These are phyloP conservation scores for Microplitis manilae DNA, from an alignment of 2,888 invertebrate genomes.

Conservation along the genomic window DNA sequence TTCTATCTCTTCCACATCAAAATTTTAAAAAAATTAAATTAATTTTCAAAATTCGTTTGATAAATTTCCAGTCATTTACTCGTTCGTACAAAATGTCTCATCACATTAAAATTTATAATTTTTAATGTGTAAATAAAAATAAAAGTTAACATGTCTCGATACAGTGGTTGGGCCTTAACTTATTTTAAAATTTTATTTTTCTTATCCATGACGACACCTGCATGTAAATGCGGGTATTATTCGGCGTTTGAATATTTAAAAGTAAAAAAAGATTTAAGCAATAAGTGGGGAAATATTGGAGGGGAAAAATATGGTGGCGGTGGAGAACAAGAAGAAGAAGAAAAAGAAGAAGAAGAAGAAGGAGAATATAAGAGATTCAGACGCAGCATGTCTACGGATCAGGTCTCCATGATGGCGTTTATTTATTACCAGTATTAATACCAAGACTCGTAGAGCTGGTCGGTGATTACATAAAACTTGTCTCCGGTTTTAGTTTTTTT, in stretches of 20 bases:
- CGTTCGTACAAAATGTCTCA: too few species aligned
- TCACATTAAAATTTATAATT: not conserved
- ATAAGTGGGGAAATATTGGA: slow-evolving; percentile 34
- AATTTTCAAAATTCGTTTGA: not conserved
- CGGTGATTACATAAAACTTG: slow-evolving; percentile 66
- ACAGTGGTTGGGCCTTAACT: slow-evolving; percentile 41
- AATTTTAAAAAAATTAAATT: not conserved
- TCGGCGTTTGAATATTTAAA: slow-evolving; percentile 60
- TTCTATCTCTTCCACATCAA: not conserved
- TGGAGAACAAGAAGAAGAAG: slow-evolving; percentile 30
- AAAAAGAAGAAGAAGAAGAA: slow-evolving; percentile 20
- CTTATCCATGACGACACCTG: slow-evolving; percentile 59
- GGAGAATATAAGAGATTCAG: slow-evolving; percentile 26
- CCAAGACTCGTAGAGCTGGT: slow-evolving; percentile 60
- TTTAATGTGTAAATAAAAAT: slow-evolving; percentile 6
- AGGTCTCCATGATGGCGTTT: slow-evolving; percentile 59
- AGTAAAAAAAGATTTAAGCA: slow-evolving; percentile 37
- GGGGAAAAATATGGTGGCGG: slow-evolving; percentile 43
- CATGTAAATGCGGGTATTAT: slow-evolving; percentile 63
- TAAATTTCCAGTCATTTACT: too few species aligned
- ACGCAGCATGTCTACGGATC: slow-evolving; percentile 47
- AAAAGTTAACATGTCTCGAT: slow-evolving; percentile 32
- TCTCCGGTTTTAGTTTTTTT: slow-evolving; percentile 12
- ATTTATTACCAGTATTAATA: slow-evolving; percentile 67
- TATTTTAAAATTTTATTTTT: slow-evolving; percentile 19